Percentiles rank a stretch among this genome's conserved stretches.
phyloP scores from a whole-genome alignment of 2,113 vertebrate genomes.

The Alethe castanea region DNA sequence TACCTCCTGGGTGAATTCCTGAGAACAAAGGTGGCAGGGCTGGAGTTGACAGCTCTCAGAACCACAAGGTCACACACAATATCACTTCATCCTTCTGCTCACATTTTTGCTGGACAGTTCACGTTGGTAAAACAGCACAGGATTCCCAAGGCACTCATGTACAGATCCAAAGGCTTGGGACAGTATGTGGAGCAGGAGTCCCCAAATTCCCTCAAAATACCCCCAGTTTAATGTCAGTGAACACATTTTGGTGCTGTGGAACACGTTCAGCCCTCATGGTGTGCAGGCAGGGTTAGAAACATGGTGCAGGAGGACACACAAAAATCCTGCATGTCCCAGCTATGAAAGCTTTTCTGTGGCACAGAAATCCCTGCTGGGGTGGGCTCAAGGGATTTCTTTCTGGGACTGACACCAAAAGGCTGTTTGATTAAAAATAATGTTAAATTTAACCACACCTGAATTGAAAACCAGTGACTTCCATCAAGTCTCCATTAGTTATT shows the following conservation, averaged over 20 bases:
- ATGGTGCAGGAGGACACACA: neutral
- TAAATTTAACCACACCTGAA: neutral
- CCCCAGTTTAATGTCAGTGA: neutral
- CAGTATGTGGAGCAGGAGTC: rapidly evolving
- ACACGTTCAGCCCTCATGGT: neutral
- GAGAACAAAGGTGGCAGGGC: neutral
- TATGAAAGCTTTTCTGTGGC: neutral
- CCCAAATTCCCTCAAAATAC: neutral
- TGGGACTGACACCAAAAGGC: neutral
- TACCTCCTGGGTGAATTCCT: neutral
- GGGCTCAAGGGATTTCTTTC: neutral
- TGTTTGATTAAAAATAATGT: neutral
- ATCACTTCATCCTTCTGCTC: neutral
- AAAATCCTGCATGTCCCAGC: neutral
- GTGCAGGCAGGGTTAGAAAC: neutral
- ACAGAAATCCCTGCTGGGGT: neutral
- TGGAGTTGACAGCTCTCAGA: neutral
- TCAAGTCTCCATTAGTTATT: neutral
- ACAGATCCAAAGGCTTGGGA: neutral
- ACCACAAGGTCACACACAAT: rapidly evolving
- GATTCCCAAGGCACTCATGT: rapidly evolving
- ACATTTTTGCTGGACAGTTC: neutral
- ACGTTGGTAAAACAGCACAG: rapidly evolving
- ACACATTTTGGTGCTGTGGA: neutral
- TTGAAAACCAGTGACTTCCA: neutral